Percentiles rank a stretch among this genome's conserved stretches.
These are phyloP conservation scores for Nomia melanderi DNA, from an alignment of 1,140 invertebrate species.

Conservation along the genomic window DNA sequence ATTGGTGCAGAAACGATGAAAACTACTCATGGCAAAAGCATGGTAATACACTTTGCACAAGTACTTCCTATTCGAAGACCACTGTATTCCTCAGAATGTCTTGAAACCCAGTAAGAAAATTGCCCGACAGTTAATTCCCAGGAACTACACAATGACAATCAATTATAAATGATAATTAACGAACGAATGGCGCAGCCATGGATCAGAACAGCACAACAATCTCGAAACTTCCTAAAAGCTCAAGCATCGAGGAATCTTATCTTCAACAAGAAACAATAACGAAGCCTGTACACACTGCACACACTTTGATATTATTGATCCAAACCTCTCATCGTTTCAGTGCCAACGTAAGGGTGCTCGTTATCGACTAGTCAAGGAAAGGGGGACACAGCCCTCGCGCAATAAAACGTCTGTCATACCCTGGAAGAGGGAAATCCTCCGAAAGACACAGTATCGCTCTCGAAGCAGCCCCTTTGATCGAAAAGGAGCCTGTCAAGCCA, in stretches of 20 bases:
- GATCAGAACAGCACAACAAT: too few relatives aligned
- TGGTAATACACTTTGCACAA: background rate
- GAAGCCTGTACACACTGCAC: too few relatives aligned
- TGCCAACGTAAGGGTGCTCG: too few relatives aligned
- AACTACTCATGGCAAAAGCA: background rate
- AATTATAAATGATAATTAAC: slow-evolving; percentile 8
- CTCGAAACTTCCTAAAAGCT: too few relatives aligned
- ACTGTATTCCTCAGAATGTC: too few relatives aligned
- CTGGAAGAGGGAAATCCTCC: slow-evolving; percentile 36
- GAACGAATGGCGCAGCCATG: background rate
- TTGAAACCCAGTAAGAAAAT: too few relatives aligned
- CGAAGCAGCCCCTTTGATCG: slow-evolving; percentile 36
- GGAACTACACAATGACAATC: slow-evolving; percentile 32
- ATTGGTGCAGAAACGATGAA: background rate
- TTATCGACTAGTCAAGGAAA: background rate
- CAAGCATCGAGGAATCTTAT: too few relatives aligned
- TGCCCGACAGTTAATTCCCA: background rate
- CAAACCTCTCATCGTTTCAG: background rate
- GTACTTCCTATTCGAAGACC: too few relatives aligned
- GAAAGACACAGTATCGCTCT: slow-evolving; percentile 35
- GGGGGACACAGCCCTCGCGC: too few relatives aligned
- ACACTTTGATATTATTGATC: background rate
- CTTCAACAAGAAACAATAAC: too few relatives aligned
- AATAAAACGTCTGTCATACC: background rate
- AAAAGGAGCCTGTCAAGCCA: background rate